These are phyloP conservation scores for Oncorhynchus mykiss DNA, from an alignment of 2,113 vertebrate genomes.

Conservation along the genomic window DNA sequence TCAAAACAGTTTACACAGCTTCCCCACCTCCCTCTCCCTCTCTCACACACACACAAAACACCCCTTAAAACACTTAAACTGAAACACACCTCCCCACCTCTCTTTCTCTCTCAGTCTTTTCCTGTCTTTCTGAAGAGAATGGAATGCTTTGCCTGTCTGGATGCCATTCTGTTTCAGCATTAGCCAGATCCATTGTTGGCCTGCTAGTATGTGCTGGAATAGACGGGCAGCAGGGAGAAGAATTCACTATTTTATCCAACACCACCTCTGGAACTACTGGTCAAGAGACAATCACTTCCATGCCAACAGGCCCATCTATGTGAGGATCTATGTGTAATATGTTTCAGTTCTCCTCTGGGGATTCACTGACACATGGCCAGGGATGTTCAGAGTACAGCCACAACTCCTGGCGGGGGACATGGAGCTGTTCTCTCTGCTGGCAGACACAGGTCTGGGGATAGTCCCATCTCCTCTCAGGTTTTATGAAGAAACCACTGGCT, in stretches of 20 bases:
- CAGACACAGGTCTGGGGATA: not conserved
- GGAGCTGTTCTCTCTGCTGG: not conserved
- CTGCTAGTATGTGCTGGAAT: too few species aligned
- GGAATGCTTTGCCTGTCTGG: constrained; percentile 7
- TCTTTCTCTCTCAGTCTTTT: not conserved
- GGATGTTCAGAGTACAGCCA: not conserved
- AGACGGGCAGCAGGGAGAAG: too few species aligned
- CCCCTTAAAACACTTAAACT: too few species aligned
- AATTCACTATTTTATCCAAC: too few species aligned
- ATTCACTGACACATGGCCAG: not conserved
- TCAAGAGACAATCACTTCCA: constrained; percentile 18
- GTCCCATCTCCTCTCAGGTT: not conserved
- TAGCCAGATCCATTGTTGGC: constrained; percentile 11
- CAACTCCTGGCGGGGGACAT: not conserved
- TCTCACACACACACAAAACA: too few species aligned
- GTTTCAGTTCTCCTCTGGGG: not conserved
- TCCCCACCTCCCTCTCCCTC: not conserved
- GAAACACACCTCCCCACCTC: not conserved
- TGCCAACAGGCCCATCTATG: not conserved
- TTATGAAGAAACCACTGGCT: not conserved
- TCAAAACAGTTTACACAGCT: constrained; percentile 4
- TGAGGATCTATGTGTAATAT: not conserved
- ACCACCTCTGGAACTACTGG: too few species aligned
- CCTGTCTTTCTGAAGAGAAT: not conserved
- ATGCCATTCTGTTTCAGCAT: constrained; percentile 22